Percentiles rank a stretch among this genome's conserved stretches.
Conservation (phyloP, 2,113 vertebrate species). For the Crotalus viridis region DNA sequence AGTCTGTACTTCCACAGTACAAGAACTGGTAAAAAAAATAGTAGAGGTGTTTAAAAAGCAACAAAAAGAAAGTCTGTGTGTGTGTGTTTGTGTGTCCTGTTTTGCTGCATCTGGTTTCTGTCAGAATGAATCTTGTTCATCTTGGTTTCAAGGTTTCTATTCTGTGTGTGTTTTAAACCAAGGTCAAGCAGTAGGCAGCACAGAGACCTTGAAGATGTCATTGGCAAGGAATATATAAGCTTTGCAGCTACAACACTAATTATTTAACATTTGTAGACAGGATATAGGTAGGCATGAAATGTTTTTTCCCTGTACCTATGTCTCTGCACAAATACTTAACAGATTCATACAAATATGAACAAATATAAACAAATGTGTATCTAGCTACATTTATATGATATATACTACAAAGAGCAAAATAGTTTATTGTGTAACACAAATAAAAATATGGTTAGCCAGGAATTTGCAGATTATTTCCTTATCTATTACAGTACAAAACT, state of each 20-base stretch:
- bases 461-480: not conserved
- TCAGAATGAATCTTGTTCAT: slow-evolving; percentile 79
- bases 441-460: not conserved
- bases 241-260: slow-evolving; percentile 76
- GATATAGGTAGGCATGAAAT: slow-evolving; percentile 56
- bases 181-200: slow-evolving; percentile 82
- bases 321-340: slow-evolving; percentile 27
- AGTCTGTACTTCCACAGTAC: slow-evolving; percentile 55
- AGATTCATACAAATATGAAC: not conserved
- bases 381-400: not conserved
- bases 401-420: not conserved
- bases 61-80: slow-evolving; percentile 62
- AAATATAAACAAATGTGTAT: not conserved
- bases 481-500: not conserved
- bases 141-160: slow-evolving; percentile 80
- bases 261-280: slow-evolving; percentile 78
- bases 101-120: slow-evolving; percentile 73
- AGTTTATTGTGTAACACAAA: not conserved
- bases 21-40: slow-evolving; percentile 62
- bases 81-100: slow-evolving; percentile 60
- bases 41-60: slow-evolving; percentile 47
- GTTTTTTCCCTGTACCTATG: slow-evolving; percentile 22
- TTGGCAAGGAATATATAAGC: slow-evolving; percentile 86
- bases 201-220: slow-evolving; percentile 86
- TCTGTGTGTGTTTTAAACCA: slow-evolving; percentile 78